Percentiles rank a stretch among this genome's conserved stretches.
Evolutionary conservation across 2,797 vertebrate species (phyloP).

Genomic region (Helostoma temminkii): DNA sequence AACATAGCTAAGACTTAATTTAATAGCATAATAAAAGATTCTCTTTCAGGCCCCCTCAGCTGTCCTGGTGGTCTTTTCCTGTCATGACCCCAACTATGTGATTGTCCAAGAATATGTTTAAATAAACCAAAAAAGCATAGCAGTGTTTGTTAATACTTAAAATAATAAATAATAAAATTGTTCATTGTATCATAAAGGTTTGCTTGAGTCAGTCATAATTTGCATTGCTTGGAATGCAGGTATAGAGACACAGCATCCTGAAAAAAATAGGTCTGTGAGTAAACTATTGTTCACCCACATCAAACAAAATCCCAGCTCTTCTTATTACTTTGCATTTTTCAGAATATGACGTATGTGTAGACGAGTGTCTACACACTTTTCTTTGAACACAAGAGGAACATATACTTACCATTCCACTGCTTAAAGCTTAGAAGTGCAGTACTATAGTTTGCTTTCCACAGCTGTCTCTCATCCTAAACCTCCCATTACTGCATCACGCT

Average conservation of each 20-base stretch:
- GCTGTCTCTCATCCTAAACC: conserved; percentile 71
- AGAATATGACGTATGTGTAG: conserved; percentile 36
- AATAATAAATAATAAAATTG: conserved; percentile 43
- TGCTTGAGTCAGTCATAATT: conserved; percentile 51
- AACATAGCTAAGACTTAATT: conserved; percentile 72
- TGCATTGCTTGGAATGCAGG: conserved; percentile 35
- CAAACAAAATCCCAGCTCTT: conserved; percentile 59
- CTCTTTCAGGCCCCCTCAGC: conserved; percentile 65
- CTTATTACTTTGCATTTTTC: conserved; percentile 58
- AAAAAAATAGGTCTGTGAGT: conserved; percentile 27
- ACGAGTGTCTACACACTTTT: conserved; percentile 52
- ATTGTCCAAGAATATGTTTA: conserved; percentile 42
- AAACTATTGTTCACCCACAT: conserved; percentile 64
- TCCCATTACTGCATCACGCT: conserved; percentile 69
- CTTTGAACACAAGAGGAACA: conserved; percentile 66
- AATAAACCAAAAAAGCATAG: conserved; percentile 39
- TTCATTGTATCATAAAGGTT: conserved; percentile 46
- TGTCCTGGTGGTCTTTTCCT: conserved; percentile 75
- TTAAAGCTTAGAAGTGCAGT: conserved; percentile 46
- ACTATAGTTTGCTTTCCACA: conserved; percentile 75
- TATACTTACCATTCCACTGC: conserved; percentile 79
- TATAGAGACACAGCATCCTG: conserved; percentile 16
- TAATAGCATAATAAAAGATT: conserved; percentile 78
- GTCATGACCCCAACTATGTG: conserved; percentile 51
- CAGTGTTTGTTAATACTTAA: conserved; percentile 44